Evolutionary conservation across 2,888 invertebrate species (phyloP).

Genomic region (Copidosoma aretas): DNA sequence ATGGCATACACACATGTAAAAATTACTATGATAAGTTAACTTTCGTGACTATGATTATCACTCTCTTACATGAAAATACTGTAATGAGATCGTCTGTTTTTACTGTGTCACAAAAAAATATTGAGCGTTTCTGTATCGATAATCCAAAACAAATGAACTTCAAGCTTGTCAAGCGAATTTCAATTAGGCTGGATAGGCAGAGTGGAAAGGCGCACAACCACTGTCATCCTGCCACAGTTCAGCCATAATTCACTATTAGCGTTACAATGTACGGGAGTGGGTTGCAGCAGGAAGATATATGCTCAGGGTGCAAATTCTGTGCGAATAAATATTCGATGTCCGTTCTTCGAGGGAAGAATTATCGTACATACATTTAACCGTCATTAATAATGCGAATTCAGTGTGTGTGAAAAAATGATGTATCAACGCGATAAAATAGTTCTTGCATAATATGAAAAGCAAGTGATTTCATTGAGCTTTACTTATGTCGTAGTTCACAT

Average conservation of each 20-base stretch:
- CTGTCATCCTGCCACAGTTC: constrained; percentile 32
- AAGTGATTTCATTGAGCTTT: too few species aligned
- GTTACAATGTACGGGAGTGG: constrained; percentile 15
- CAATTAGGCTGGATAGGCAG: constrained; percentile 33
- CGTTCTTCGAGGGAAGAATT: constrained; percentile 18
- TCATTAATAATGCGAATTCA: constrained; percentile 11
- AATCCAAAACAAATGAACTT: constrained; percentile 6
- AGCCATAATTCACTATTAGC: constrained; percentile 38
- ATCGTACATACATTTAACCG: constrained; percentile 22
- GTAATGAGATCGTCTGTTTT: too few species aligned
- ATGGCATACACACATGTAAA: too few species aligned
- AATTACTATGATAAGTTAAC: too few species aligned
- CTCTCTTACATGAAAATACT: too few species aligned
- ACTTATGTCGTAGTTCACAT: too few species aligned
- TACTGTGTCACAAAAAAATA: too few species aligned
- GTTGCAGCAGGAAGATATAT: constrained; percentile 25
- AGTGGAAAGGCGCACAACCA: constrained; percentile 33
- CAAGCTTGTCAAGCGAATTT: constrained; percentile 27
- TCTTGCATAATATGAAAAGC: background rate
- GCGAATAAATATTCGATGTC: constrained; percentile 11
- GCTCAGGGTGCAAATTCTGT: constrained; percentile 5
- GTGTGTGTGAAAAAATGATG: background rate
- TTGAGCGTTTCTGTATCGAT: too few species aligned
- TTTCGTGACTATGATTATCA: too few species aligned
- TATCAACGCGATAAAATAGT: too few species aligned